Percentiles rank a stretch among this genome's conserved stretches.
phyloP scores from a whole-genome alignment of 2,888 invertebrate genomes.

The Colletes collaris region DNA sequence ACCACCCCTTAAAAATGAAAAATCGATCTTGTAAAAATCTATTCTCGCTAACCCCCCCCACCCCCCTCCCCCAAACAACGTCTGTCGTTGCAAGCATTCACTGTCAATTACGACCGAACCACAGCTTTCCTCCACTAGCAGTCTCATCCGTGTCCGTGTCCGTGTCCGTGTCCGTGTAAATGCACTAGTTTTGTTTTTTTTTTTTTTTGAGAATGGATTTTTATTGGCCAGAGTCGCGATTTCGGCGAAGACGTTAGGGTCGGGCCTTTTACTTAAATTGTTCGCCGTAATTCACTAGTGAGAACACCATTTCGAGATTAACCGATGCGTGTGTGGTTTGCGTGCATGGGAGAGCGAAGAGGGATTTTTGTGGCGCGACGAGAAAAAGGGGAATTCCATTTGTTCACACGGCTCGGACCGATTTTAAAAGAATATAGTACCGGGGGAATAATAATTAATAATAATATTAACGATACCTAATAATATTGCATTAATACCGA shows the following conservation, averaged over 20 bases:
- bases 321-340: background rate
- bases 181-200: constrained; percentile 21
- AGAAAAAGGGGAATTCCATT: constrained; percentile 46
- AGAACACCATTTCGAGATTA: constrained; percentile 26
- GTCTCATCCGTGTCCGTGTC: background rate
- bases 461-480: constrained; percentile 59
- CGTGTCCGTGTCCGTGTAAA: constrained; percentile 13
- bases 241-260: constrained; percentile 49
- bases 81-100: constrained; percentile 15
- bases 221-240: constrained; percentile 63
- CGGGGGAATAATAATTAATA: constrained; percentile 56
- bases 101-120: constrained; percentile 48
- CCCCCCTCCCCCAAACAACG: background rate
- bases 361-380: constrained; percentile 9
- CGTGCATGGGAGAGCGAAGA: background rate
- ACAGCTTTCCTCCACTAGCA: constrained; percentile 26
- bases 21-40: no score
- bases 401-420: constrained; percentile 49
- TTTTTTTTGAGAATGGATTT: background rate
- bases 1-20: no score
- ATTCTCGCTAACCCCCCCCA: no score
- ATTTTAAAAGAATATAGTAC: constrained; percentile 46
- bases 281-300: constrained; percentile 40
- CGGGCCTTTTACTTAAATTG: constrained; percentile 46
- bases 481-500: constrained; percentile 73